Percentiles rank a stretch among this genome's conserved stretches.
These are phyloP conservation scores for Capreolus pygargus DNA, from an alignment of 2,113 vertebrate species.

Conservation along the genomic window DNA sequence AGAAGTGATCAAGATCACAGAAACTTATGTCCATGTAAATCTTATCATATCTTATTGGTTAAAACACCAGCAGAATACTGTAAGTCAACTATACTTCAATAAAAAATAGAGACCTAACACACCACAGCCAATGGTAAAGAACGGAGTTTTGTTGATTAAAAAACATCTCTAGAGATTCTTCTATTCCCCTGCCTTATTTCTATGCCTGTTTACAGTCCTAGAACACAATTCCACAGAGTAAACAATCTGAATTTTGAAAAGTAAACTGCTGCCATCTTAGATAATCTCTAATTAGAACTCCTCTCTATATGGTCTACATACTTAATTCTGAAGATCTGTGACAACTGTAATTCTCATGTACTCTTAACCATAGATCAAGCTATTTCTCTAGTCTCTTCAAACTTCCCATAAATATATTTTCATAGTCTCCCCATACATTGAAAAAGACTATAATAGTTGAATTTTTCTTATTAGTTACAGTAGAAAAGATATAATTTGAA, in stretches of 20 bases:
- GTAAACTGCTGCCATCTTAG: neutral
- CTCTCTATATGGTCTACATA: neutral
- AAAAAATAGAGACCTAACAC: neutral
- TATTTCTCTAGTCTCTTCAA: neutral
- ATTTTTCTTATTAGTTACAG: neutral
- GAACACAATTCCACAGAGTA: neutral
- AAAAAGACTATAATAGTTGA: neutral
- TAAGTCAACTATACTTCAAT: neutral
- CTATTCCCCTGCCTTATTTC: neutral
- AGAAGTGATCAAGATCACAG: neutral
- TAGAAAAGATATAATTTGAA: constrained; percentile 1
- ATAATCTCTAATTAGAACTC: neutral
- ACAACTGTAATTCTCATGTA: constrained; percentile 5
- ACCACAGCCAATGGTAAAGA: neutral
- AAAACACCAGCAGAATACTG: neutral
- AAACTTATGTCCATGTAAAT: neutral
- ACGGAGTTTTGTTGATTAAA: constrained; percentile 3
- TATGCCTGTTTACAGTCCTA: neutral
- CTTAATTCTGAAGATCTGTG: neutral
- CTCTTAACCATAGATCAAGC: neutral
- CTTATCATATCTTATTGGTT: neutral
- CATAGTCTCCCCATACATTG: neutral
- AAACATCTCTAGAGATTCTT: neutral
- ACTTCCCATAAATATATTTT: neutral
- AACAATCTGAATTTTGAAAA: constrained; percentile 24